These are phyloP conservation scores for Myrmecobius fasciatus DNA, from an alignment of 2,113 vertebrate genomes.

Conservation along the genomic window DNA sequence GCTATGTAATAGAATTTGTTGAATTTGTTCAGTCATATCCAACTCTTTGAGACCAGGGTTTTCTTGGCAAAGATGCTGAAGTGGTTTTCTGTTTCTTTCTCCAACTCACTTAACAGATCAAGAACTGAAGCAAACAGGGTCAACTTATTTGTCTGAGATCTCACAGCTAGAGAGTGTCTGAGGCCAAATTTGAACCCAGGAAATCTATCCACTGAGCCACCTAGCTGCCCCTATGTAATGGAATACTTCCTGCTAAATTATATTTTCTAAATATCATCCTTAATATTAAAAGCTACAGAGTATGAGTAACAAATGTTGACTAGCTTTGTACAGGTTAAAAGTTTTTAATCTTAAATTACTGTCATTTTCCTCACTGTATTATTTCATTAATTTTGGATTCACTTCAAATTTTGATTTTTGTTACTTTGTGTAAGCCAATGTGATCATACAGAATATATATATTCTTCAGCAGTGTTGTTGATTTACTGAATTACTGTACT, in stretches of 20 bases:
- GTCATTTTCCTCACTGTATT: background rate
- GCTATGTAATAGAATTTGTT: background rate
- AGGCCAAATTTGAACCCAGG: background rate
- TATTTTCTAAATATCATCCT: slow-evolving; percentile 33
- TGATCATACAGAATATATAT: slow-evolving; percentile 33
- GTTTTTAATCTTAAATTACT: slow-evolving; percentile 45
- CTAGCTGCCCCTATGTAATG: slow-evolving; percentile 3
- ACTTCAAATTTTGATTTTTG: slow-evolving; percentile 32
- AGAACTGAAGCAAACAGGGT: background rate
- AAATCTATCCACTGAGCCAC: background rate
- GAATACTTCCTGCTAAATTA: slow-evolving; percentile 26
- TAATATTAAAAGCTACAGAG: slow-evolving; percentile 21
- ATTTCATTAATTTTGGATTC: background rate
- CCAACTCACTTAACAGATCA: no score
- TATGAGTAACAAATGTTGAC: background rate
- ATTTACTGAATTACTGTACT: slow-evolving; percentile 36
- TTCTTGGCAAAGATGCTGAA: background rate
- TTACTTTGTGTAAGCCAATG: slow-evolving; percentile 41
- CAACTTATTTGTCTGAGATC: background rate
- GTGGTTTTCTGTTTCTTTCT: background rate
- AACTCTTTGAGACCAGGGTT: background rate
- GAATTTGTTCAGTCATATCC: background rate
- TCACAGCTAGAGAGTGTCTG: background rate
- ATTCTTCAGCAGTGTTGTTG: slow-evolving; percentile 32
- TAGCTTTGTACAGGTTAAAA: slow-evolving; percentile 3